Base-by-base conservation (phyloP, 2,113 vertebrate genomes). In the Collichthys lucidus region DNA sequence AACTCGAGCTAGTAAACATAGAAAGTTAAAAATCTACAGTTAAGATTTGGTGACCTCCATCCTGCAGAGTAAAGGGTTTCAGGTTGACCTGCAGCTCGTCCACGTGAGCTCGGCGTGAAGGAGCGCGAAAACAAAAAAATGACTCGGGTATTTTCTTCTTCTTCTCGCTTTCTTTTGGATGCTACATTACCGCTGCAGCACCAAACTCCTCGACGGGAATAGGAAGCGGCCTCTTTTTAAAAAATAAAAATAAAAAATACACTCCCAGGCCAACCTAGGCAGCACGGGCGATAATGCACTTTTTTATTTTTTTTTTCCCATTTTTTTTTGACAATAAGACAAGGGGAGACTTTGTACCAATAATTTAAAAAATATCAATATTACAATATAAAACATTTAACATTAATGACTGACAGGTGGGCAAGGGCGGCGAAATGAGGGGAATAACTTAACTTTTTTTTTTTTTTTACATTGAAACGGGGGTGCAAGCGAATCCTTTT, bases 231-330 rank as follows among this genome's bases (percentile, higher is more conserved):
- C 72, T 84, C 63, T 74, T 74, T 49, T 11, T 35, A 7, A 19
- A 68, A 40, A 4, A 64, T 26, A 26, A 26, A 26, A 26, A 26
- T 26, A 26, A 26, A 26, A 26, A 74, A 74, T 5, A 69, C 74
- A 76, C 76, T 74, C 86, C 82, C 88, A 84, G 87, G 90, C 88
- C 88, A 59, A 86, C 74, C 29, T 26, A 94, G 93, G 93, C 93
- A 92, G 92, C 88, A 79, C 59, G 88, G 93, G 89, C 89, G 79
- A 95, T 94, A 95, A 95, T 91, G 95, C 94, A 95, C 95, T 96
- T 95, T 85, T 87, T 84, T 67, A 60, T 85, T 65, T 44, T 44
- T 44, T 95, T 85, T 85, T 76, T 86, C 82, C 53, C 84, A 60
- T 86, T 76, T 72, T 88, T 62, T 86, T 74, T 72, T 88, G 86